Evolutionary conservation across 2,113 vertebrate species (phyloP).

Genomic region (Gracilinanus agilis): DNA sequence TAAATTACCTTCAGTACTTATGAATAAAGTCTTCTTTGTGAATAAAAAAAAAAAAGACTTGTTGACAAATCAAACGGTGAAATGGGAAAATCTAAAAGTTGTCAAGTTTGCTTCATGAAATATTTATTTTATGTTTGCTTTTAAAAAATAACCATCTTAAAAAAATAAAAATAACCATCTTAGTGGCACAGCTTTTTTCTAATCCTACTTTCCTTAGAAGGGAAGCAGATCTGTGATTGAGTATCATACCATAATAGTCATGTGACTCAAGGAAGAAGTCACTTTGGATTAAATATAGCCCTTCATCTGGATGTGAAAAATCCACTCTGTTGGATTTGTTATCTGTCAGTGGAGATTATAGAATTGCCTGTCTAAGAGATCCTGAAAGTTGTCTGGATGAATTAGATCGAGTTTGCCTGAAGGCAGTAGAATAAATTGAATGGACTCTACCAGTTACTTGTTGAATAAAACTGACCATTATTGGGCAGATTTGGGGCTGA

Average conservation of each 20-base stretch:
- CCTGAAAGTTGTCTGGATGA: constrained; percentile 1
- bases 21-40: not conserved
- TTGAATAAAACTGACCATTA: not conserved
- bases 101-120: constrained; percentile 17
- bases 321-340: constrained; percentile 52
- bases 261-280: constrained; percentile 50
- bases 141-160: not conserved
- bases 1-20: not conserved
- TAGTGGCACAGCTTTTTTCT: constrained; percentile 21
- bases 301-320: constrained; percentile 55
- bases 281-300: constrained; percentile 52
- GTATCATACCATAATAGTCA: constrained; percentile 52
- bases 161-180: constrained; percentile 6
- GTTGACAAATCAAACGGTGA: not conserved
- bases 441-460: not conserved
- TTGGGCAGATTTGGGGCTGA: not conserved
- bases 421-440: constrained; percentile 3
- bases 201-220: constrained; percentile 33
- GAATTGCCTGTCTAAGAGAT: not conserved
- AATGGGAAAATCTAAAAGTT: not conserved
- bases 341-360: constrained; percentile 58
- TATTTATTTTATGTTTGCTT: not conserved
- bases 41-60: constrained; percentile 28
- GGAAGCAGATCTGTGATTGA: not conserved
- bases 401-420: constrained; percentile 30